Evolutionary conservation across 2,113 vertebrate species (phyloP).

Genomic region (Cottus gobio): DNA sequence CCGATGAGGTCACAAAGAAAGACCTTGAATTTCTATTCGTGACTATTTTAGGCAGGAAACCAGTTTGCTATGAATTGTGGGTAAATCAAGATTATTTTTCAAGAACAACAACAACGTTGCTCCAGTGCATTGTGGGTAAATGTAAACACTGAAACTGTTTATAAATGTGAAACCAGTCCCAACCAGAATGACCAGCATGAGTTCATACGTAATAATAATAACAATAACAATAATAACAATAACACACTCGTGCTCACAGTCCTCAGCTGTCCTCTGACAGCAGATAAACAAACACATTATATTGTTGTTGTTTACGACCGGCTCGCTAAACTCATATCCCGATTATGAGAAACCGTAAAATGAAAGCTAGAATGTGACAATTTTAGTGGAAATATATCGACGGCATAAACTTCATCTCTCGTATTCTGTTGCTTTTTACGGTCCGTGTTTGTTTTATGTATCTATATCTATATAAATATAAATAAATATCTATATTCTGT

Average conservation of each 20-base stretch:
- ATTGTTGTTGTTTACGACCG: background rate
- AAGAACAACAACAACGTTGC: no score
- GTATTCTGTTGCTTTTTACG: background rate
- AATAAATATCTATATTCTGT: no score
- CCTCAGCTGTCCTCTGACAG: background rate
- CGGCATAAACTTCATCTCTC: conserved; percentile 7
- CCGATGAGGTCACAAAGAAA: no score
- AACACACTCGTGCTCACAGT: background rate
- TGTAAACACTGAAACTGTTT: no score
- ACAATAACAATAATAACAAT: conserved; percentile 13
- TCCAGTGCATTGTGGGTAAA: no score
- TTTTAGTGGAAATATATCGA: conserved; percentile 1
- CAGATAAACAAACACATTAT: background rate
- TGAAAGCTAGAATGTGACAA: background rate
- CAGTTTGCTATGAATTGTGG: background rate
- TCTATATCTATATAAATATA: no score
- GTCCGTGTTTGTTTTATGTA: background rate
- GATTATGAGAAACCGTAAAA: conserved; percentile 36
- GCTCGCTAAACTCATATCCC: conserved; percentile 3
- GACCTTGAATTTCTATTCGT: background rate
- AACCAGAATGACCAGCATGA: background rate
- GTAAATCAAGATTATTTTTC: no score
- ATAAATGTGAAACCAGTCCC: background rate
- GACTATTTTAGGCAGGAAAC: background rate
- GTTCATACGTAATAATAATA: background rate